A percentile compares a stretch with the other conserved stretches of the same genome.
Evolutionary conservation across 1,140 invertebrate species (phyloP).

Genomic region (Battus philenor): DNA sequence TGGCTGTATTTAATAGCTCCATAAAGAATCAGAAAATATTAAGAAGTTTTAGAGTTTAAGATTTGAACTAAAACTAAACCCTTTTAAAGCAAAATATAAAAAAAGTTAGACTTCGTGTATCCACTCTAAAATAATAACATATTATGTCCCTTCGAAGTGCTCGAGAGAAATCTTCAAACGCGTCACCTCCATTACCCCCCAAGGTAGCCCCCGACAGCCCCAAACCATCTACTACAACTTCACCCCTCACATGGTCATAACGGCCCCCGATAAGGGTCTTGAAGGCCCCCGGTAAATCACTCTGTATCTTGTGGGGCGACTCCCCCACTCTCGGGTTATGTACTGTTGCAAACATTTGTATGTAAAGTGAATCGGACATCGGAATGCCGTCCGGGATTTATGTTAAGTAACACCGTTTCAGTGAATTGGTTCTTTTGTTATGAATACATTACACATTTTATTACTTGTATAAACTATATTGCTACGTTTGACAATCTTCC

Average conservation of each 20-base stretch:
- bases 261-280: constrained; percentile 66
- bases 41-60: too few species aligned
- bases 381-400: constrained; percentile 21
- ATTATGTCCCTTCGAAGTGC: constrained; percentile 57
- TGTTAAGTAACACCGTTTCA: constrained; percentile 11
- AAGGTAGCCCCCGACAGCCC: constrained; percentile 25
- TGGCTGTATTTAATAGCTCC: too few species aligned
- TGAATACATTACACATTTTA: neutral
- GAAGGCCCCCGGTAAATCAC: constrained; percentile 62
- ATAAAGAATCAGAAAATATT: too few species aligned
- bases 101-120: neutral
- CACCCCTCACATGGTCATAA: constrained; percentile 74
- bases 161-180: constrained; percentile 40
- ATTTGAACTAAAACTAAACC: too few species aligned
- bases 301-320: constrained; percentile 50
- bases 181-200: constrained; percentile 35
- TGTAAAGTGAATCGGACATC: constrained; percentile 38
- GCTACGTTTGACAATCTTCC: too few species aligned
- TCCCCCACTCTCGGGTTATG: constrained; percentile 39
- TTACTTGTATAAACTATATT: too few species aligned
- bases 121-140: constrained; percentile 29
- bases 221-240: constrained; percentile 51
- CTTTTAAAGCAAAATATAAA: constrained; percentile 6
- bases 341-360: constrained; percentile 28
- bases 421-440: constrained; percentile 1